Percentiles rank a stretch among this genome's conserved stretches.
These are phyloP conservation scores for Triplophysa bombifrons DNA, from an alignment of 2,797 vertebrate genomes.

Conservation along the genomic window DNA sequence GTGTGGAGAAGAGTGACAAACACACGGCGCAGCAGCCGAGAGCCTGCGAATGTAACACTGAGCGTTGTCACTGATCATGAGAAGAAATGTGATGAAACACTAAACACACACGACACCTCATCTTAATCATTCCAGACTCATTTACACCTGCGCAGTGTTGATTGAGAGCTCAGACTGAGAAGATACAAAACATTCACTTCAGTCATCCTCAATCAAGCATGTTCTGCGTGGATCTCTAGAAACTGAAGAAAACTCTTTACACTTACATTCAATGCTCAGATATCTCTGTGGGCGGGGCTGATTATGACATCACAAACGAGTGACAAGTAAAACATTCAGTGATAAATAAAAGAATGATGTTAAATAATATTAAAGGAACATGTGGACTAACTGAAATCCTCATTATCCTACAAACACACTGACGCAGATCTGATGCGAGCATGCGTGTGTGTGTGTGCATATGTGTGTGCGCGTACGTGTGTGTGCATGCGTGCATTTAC, in stretches of 20 bases:
- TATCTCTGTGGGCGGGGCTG: background rate
- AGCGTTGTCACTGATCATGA: conserved; percentile 40
- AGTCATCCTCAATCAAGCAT: too few relatives aligned
- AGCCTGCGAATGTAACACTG: conserved; percentile 35
- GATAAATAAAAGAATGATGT: background rate
- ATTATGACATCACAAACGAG: too few relatives aligned
- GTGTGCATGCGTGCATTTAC: conserved; percentile 73
- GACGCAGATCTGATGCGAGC: too few relatives aligned
- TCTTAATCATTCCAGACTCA: conserved; percentile 43
- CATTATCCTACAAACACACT: background rate
- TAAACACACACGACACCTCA: conserved; percentile 2
- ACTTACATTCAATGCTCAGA: background rate
- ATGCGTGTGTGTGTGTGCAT: too few relatives aligned
- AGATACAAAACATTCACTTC: too few relatives aligned
- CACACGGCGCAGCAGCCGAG: background rate
- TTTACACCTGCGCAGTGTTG: conserved; percentile 12
- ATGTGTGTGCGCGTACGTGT: too few relatives aligned
- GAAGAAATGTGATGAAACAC: conserved; percentile 14
- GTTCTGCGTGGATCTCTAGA: too few relatives aligned
- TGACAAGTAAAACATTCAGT: background rate
- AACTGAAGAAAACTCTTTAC: background rate
- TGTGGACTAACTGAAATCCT: background rate
- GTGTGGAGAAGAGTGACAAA: conserved; percentile 15
- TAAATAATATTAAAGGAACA: background rate
- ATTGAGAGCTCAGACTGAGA: too few relatives aligned